Evolutionary conservation across 2,888 invertebrate species (phyloP).

Genomic region (Mesorhabditis belari): DNA sequence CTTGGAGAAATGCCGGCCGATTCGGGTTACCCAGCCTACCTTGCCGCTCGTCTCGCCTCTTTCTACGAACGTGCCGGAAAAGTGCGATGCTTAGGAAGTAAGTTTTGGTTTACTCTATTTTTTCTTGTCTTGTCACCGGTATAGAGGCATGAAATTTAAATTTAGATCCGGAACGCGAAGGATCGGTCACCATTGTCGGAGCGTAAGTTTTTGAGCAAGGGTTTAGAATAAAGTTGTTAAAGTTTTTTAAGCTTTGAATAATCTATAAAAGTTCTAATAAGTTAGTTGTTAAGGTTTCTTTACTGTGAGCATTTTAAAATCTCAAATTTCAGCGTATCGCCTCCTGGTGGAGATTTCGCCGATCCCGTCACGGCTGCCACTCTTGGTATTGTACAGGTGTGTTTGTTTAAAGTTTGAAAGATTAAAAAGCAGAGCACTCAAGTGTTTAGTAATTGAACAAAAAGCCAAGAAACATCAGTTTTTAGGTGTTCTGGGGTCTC

Average conservation of each 20-base stretch:
- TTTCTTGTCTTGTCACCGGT: constrained; percentile 13
- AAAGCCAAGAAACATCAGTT: not conserved
- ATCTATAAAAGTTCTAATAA: no score
- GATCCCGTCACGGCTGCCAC: constrained; percentile 99
- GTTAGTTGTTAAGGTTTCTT: no score
- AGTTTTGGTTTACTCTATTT: not conserved
- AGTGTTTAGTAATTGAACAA: not conserved
- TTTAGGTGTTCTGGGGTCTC: constrained; percentile 50
- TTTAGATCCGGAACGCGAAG: constrained; percentile 94
- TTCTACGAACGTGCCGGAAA: constrained; percentile 99
- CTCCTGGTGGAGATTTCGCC: constrained; percentile 99
- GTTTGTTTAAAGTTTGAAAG: not conserved
- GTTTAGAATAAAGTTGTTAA: not conserved
- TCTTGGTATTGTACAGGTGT: constrained; percentile 78
- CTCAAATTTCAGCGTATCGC: constrained; percentile 65
- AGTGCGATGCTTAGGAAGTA: constrained; percentile 65
- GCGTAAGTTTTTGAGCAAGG: constrained; percentile 61
- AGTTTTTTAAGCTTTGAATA: not conserved
- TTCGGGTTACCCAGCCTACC: constrained; percentile 93
- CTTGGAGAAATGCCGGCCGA: constrained; percentile 99
- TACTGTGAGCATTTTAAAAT: no score
- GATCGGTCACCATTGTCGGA: constrained; percentile 97
- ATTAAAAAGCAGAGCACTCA: not conserved
- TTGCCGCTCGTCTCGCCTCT: constrained; percentile 92
- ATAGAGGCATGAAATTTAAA: constrained; percentile 68